Evolutionary conservation across 2,888 invertebrate genomes (phyloP), one percentile per base, ranked within the genome.

Genomic region (Eueremaeus valkanovi): DNA sequence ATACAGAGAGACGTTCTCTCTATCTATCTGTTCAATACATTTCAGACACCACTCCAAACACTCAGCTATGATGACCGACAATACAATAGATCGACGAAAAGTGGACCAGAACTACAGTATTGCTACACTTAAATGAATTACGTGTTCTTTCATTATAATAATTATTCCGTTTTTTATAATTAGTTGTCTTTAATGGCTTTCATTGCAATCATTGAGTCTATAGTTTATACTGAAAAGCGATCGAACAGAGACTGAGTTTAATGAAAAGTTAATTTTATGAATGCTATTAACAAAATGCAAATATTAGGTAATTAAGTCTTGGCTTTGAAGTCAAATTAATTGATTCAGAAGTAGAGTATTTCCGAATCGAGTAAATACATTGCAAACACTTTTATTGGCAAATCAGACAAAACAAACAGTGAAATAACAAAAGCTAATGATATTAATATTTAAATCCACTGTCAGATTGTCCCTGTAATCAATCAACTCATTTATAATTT

Each of bases 271-370:
- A 49, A 49, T n/a, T n/a, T n/a, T n/a, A n/a, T n/a, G n/a, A n/a
- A n/a, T n/a, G n/a, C n/a, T n/a, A n/a, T n/a, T n/a, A 21, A 49
- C n/a, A 49, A 49, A 49, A 49, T 45, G 49, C 49, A 49, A 49
- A 49, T 49, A 49, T 49, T 49, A 6, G n/a, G 49, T 11, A 8
- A 49, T 49, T n/a, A n/a, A n/a, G n/a, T n/a, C n/a, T n/a, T n/a
- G n/a, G n/a, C n/a, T n/a, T n/a, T 5, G 0, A 49, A 49, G 21
- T 49, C n/a, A 18, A 49, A 49, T 49, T 21, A 49, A 49, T n/a
- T n/a, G n/a, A n/a, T n/a, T n/a, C n/a, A n/a, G n/a, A n/a, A n/a
- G n/a, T n/a, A n/a, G n/a, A n/a, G n/a, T n/a, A n/a, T n/a, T n/a
- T n/a, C n/a, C n/a, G n/a, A n/a, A n/a, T n/a, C n/a, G n/a, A n/a